These are phyloP conservation scores for Drepanosiphum platanoidis DNA, from an alignment of 2,888 invertebrate species.

Conservation along the genomic window DNA sequence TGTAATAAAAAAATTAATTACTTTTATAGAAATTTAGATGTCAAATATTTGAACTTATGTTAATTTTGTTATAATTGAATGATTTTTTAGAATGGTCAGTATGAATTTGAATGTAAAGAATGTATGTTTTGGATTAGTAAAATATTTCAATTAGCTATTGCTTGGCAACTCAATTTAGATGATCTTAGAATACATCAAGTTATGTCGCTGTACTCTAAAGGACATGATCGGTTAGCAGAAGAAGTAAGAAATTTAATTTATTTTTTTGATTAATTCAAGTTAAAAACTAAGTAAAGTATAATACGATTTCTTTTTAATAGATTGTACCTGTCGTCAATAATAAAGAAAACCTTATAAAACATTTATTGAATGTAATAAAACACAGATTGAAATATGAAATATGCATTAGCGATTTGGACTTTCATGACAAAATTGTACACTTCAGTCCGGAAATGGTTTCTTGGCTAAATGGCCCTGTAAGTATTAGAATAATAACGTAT, in stretches of 20 bases:
- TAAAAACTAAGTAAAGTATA: conserved; percentile 10
- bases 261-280: neutral
- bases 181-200: conserved; percentile 82
- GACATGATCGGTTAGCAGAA: conserved; percentile 73
- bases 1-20: neutral
- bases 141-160: conserved; percentile 76
- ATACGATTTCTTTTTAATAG: conserved; percentile 58
- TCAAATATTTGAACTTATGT: neutral
- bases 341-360: conserved; percentile 71
- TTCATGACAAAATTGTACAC: conserved; percentile 49
- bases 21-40: too few relatives aligned
- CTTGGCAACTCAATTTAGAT: conserved; percentile 82
- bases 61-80: neutral
- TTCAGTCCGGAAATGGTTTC: conserved; percentile 56
- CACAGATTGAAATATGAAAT: conserved; percentile 79
- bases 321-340: conserved; percentile 62
- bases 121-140: conserved; percentile 77
- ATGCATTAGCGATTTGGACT: conserved; percentile 68
- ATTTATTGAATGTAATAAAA: conserved; percentile 83
- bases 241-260: conserved; percentile 68
- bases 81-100: conserved; percentile 48
- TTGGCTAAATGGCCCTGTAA: conserved; percentile 44
- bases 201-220: conserved; percentile 72
- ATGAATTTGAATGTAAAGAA: conserved; percentile 63
- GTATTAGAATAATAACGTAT: conserved; percentile 1